These are phyloP conservation scores for Vanessa cardui DNA, from an alignment of 2,888 invertebrate genomes.

Conservation along the genomic window DNA sequence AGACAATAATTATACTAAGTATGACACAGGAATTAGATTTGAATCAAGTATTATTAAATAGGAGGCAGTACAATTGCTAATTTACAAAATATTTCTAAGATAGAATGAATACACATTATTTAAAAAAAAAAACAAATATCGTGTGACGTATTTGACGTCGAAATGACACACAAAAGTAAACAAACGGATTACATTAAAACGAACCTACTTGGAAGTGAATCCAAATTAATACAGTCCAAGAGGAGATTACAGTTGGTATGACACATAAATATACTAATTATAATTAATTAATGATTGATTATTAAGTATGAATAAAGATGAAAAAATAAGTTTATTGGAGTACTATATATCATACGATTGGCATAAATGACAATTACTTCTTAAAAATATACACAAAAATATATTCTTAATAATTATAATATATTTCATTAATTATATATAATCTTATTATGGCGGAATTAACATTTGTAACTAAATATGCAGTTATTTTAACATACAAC, in stretches of 20 bases:
- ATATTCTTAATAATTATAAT: not conserved
- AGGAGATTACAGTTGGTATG: no score
- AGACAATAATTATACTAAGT: conserved; percentile 11
- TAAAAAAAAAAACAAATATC: no score
- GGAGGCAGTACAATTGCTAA: conserved; percentile 5
- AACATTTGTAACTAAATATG: conserved; percentile 2
- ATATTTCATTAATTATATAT: not conserved
- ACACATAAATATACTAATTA: no score
- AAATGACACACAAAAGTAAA: not conserved
- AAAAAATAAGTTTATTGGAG: no score
- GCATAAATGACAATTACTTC: not conserved
- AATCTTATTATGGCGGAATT: conserved; percentile 1
- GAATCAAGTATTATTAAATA: not conserved
- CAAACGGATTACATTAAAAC: not conserved
- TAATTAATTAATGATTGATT: no score
- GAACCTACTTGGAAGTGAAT: no score
- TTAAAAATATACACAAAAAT: conserved; percentile 7
- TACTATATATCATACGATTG: not conserved
- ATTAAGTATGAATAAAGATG: no score
- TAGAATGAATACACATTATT: no score
- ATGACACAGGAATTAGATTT: conserved; percentile 8
- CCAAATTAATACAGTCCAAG: not conserved
- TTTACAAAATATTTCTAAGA: not conserved
- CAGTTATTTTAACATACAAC: conserved; percentile 6
- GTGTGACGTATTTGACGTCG: no score